Evolutionary conservation across 2,113 vertebrate genomes (phyloP).

Genomic region (Himantopus leucocephalus): DNA sequence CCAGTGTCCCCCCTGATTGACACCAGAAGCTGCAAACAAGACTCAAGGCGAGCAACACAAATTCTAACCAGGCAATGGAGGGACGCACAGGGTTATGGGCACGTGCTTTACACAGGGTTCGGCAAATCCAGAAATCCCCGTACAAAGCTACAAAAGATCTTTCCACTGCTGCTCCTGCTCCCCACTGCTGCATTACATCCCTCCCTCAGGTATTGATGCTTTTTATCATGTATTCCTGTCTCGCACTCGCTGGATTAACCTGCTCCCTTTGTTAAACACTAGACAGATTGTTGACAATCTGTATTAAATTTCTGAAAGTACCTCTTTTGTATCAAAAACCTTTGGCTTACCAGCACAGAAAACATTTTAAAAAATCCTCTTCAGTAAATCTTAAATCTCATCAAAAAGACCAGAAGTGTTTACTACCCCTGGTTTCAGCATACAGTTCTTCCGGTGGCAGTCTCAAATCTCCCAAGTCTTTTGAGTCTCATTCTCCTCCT

Average conservation of each 20-base stretch:
- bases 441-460: neutral
- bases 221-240: neutral
- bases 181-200: neutral
- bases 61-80: neutral
- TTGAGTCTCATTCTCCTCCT: neutral
- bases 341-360: neutral
- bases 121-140: neutral
- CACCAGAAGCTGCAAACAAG: neutral
- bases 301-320: neutral
- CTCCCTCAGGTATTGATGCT: neutral
- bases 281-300: neutral
- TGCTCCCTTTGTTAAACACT: neutral
- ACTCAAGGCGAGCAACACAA: fast-evolving
- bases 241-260: neutral
- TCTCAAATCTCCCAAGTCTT: neutral
- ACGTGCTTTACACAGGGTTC: neutral
- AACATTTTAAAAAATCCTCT: neutral
- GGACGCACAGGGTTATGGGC: fast-evolving
- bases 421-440: neutral
- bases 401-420: neutral
- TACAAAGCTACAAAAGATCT: neutral
- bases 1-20: neutral
- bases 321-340: neutral
- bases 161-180: neutral
- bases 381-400: neutral